These are phyloP conservation scores for Epizoanthus illoricatus DNA, from an alignment of 92 coral and sea anemone genomes.

Conservation along the genomic window DNA sequence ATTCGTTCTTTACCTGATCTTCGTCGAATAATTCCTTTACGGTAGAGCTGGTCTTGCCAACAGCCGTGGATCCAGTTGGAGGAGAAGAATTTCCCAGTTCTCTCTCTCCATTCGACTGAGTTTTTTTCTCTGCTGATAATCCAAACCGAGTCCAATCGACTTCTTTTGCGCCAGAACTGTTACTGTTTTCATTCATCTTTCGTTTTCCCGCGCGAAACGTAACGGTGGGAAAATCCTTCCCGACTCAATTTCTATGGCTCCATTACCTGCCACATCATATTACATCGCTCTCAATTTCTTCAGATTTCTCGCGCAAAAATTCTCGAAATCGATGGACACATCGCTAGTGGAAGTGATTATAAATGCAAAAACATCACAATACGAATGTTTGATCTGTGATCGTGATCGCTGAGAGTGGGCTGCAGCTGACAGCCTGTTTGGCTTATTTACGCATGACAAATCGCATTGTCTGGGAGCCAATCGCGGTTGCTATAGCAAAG, in stretches of 20 bases:
- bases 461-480: constrained; percentile 37
- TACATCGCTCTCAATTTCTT: constrained; percentile 22
- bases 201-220: constrained; percentile 29
- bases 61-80: constrained; percentile 1
- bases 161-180: constrained; percentile 5
- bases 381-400: constrained; percentile 34
- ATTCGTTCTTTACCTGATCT: constrained; percentile 28
- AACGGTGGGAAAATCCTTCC: constrained; percentile 1
- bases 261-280: not conserved
- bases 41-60: constrained; percentile 16
- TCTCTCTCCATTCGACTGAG: constrained; percentile 23
- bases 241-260: constrained; percentile 21
- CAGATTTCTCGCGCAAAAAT: constrained; percentile 6
- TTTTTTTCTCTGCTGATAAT: constrained; percentile 36
- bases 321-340: constrained; percentile 23
- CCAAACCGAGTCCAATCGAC: constrained; percentile 40
- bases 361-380: constrained; percentile 28
- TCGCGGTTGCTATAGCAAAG: constrained; percentile 39
- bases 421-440: not conserved
- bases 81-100: constrained; percentile 6
- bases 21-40: constrained; percentile 37
- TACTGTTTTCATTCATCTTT: constrained; percentile 28
- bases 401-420: no score
- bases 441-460: constrained; percentile 34
- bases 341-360: constrained; percentile 21